Evolutionary conservation across 92 coral and sea anemone genomes (phyloP), one percentile per base, ranked within the genome.

Genomic region (Isaurus tuberculatus): DNA sequence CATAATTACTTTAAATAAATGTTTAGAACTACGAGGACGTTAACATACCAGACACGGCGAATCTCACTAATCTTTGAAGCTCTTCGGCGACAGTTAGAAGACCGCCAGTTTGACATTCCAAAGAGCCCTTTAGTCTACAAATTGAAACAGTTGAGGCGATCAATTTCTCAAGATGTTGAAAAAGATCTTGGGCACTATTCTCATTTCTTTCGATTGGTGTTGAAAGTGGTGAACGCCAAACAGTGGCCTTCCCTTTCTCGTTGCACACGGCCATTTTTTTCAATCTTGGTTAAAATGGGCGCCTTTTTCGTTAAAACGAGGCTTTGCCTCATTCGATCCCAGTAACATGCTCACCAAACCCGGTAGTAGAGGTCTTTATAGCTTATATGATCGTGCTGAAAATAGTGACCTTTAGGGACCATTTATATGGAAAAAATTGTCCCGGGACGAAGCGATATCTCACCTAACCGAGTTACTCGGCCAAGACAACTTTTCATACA

Each of bases 91-190:
- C 99, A 9, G 99, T 96, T 8, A 96, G 94, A 30, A 97, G 65
- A 0, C 99, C 99, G 1, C 99, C 99, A 19, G 95, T 94, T 84
- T 97, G 99, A 67, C 99, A 97, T 85, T 97, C 98, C 17, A 97
- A 88, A 4, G 98, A 90, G 48, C 99, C 99, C 75, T 97, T 93
- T 26, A 97, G 90, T 42, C 99, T 94, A 85, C 99, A 97, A 30
- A 97, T 97, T 53, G 99, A 97, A 68, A 97, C 98, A 27, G 99
- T 98, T 32, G 99, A 97, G 43, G 99, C 99, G 51, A 97, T 88
- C 30, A 97, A 91, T 78, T 97, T 97, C 75, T 97, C 99, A 5
- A 91, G 90, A 77, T 97, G 94, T 23, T 89, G 91, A 80, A 97
- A 97, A 64, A 91, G 48, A 74, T 97, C 98, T 80, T 79, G 90